Percentiles rank a stretch among this genome's conserved stretches.
These are phyloP conservation scores for Petromus typicus DNA, from an alignment of 2,113 vertebrate species.

Conservation along the genomic window DNA sequence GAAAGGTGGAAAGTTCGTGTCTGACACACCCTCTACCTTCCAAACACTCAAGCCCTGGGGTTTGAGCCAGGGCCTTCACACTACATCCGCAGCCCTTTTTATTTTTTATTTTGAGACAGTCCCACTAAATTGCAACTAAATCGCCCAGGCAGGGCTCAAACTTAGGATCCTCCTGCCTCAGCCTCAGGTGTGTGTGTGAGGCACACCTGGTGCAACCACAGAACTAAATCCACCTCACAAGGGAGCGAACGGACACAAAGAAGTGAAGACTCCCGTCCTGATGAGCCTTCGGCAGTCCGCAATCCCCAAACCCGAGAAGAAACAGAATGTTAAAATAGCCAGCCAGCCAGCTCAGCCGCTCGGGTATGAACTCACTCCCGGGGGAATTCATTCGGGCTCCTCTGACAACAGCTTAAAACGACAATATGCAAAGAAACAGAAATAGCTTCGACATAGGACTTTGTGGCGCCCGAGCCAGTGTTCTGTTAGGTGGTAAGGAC, in stretches of 20 bases:
- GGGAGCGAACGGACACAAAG: background rate
- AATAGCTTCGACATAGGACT: background rate
- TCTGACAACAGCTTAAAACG: conserved; percentile 14
- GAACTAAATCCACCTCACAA: background rate
- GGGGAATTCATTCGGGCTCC: background rate
- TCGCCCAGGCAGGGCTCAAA: background rate
- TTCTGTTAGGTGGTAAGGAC: background rate
- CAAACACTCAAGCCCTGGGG: background rate
- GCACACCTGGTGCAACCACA: background rate
- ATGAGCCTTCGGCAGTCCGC: background rate
- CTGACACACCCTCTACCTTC: background rate
- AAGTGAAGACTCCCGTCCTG: background rate
- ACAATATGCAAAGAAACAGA: background rate
- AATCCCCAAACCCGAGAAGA: background rate
- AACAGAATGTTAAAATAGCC: background rate
- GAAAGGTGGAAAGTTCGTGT: background rate
- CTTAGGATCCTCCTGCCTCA: background rate
- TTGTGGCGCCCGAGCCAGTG: background rate
- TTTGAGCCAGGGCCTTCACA: too few relatives aligned
- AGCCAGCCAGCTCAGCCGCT: background rate
- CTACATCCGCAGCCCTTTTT: background rate
- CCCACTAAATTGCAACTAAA: too few relatives aligned
- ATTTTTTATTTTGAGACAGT: background rate
- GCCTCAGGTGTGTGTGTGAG: background rate
- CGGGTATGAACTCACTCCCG: background rate